Conservation (phyloP, 2,888 invertebrate genomes). For the Ernsta delagoae region DNA sequence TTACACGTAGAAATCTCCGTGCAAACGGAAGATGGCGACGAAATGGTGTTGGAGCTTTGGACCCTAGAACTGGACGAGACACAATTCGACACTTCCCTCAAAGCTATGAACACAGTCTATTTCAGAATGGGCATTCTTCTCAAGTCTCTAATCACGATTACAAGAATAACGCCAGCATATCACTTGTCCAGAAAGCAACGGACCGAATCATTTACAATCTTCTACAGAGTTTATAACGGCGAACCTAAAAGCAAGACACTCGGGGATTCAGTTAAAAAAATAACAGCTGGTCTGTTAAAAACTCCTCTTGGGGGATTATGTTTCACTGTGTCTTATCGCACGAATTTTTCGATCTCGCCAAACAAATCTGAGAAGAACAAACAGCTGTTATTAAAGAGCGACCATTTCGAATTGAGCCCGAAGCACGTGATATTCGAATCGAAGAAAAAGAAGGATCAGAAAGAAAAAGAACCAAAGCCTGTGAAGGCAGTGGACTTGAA, state of each 20-base stretch:
- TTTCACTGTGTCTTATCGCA: slow-evolving; percentile 94
- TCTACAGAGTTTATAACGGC: slow-evolving; percentile 94
- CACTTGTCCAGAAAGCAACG: slow-evolving; percentile 95
- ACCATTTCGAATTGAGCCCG: slow-evolving; percentile 94
- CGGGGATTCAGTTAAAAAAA: slow-evolving; percentile 92
- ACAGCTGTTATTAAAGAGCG: slow-evolving; percentile 94
- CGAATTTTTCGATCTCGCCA: slow-evolving; percentile 96
- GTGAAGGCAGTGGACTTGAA: slow-evolving; percentile 85
- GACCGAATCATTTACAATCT: slow-evolving; percentile 95
- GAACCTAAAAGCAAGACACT: slow-evolving; percentile 90
- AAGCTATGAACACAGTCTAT: slow-evolving; percentile 93
- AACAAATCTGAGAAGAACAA: slow-evolving; percentile 89
- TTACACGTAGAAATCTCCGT: slow-evolving; percentile 95
- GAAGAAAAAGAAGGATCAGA: slow-evolving; percentile 85
- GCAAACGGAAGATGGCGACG: slow-evolving; percentile 94
- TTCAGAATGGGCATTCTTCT: slow-evolving; percentile 96
- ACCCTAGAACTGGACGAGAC: slow-evolving; percentile 89
- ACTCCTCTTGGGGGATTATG: slow-evolving; percentile 95
- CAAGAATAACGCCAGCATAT: slow-evolving; percentile 96
- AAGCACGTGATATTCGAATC: slow-evolving; percentile 85
- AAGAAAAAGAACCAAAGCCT: slow-evolving; percentile 60
- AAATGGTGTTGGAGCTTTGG: slow-evolving; percentile 97
- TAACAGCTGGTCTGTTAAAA: slow-evolving; percentile 93
- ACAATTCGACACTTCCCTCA: slow-evolving; percentile 87
- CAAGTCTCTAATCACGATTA: slow-evolving; percentile 95